Evolutionary conservation across 2,888 invertebrate species (phyloP).

Genomic region (Octodonta nipae): DNA sequence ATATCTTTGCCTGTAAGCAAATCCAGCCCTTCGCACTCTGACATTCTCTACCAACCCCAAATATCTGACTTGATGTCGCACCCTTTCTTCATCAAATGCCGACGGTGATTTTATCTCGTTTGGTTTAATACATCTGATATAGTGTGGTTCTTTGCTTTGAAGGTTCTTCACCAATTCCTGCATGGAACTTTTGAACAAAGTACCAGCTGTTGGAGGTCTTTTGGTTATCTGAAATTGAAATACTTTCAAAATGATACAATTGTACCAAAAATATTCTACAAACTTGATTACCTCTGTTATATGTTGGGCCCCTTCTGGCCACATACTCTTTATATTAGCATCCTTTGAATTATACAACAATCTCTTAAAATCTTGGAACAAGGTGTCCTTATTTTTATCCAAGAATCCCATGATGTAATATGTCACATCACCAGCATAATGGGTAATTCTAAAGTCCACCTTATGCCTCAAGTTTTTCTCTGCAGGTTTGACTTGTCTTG

Average conservation of each 20-base stretch:
- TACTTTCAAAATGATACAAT: conserved; percentile 10
- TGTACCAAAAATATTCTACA: background rate
- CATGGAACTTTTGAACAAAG: conserved; percentile 91
- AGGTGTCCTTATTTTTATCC: conserved; percentile 92
- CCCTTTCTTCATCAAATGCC: conserved; percentile 72
- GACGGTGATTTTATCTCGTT: conserved; percentile 84
- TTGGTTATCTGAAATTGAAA: conserved; percentile 82
- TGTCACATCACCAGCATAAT: conserved; percentile 94
- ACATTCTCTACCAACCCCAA: conserved; percentile 91
- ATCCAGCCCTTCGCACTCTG: conserved; percentile 87
- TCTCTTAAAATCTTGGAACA: conserved; percentile 94
- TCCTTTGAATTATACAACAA: conserved; percentile 74
- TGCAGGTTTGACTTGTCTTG: conserved; percentile 66
- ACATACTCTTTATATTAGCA: conserved; percentile 69
- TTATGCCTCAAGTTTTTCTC: conserved; percentile 55
- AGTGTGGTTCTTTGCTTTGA: conserved; percentile 86
- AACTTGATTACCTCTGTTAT: conserved; percentile 55
- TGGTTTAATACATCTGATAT: conserved; percentile 94
- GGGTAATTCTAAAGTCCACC: conserved; percentile 66
- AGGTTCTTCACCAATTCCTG: conserved; percentile 74
- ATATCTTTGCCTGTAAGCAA: conserved; percentile 90
- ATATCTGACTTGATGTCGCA: conserved; percentile 64
- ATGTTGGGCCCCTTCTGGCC: conserved; percentile 90
- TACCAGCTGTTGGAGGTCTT: conserved; percentile 86
- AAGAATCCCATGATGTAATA: conserved; percentile 83